These are phyloP conservation scores for Neodiprion virginianus DNA, from an alignment of 1,140 invertebrate genomes.

Conservation along the genomic window DNA sequence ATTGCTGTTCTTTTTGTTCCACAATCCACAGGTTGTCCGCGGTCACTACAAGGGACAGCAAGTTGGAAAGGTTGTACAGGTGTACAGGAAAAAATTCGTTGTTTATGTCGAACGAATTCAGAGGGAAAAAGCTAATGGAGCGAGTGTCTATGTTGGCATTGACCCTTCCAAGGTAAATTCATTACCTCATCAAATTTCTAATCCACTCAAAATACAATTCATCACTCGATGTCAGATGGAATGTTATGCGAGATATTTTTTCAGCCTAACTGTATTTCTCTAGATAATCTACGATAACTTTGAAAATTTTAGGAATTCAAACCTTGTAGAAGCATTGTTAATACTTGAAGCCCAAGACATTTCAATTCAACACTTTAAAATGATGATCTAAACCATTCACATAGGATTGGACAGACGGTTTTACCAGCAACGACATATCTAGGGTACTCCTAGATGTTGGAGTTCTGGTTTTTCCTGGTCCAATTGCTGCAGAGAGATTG, in stretches of 20 bases:
- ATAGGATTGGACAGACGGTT: conserved; percentile 43
- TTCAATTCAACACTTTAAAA: conserved; percentile 25
- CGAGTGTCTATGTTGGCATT: conserved; percentile 97
- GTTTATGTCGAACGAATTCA: conserved; percentile 99
- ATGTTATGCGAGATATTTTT: conserved; percentile 5
- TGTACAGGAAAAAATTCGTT: conserved; percentile 99
- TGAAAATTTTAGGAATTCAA: neutral
- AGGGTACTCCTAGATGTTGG: conserved; percentile 51
- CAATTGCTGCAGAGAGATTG: conserved; percentile 51
- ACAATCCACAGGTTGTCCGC: conserved; percentile 79
- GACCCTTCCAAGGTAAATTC: conserved; percentile 93
- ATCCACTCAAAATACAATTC: neutral
- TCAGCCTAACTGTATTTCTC: neutral
- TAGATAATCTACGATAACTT: neutral
- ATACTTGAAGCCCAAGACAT: conserved; percentile 1
- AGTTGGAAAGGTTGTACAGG: conserved; percentile 97
- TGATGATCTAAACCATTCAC: conserved; percentile 62
- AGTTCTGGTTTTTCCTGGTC: conserved; percentile 39
- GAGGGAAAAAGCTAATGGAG: conserved; percentile 98
- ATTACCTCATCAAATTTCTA: neutral
- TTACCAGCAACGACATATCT: conserved; percentile 22
- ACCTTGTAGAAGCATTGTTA: conserved; percentile 21
- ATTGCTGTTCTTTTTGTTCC: conserved; percentile 39
- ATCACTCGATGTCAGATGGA: neutral
- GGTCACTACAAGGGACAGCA: conserved; percentile 99